Base-by-base conservation (phyloP, 1,140 invertebrate genomes). In the Drosophila obscura region DNA sequence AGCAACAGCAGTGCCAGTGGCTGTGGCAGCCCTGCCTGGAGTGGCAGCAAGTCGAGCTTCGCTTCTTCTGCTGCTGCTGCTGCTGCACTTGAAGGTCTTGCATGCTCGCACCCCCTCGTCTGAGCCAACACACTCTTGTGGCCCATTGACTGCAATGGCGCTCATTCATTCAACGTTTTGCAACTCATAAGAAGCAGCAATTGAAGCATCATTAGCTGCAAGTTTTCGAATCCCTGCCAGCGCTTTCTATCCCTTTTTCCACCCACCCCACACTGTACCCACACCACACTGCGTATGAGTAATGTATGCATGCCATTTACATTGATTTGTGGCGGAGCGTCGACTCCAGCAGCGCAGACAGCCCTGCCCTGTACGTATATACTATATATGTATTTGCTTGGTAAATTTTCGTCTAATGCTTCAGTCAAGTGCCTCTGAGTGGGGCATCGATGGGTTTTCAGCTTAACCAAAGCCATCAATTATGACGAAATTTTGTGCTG, bases 141-240 rank as follows among this genome's bases (percentile, higher is more conserved):
- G 35, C 35, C 72, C 83, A 82, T 81, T 88, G 71, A 88, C 76
- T 87, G 80, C 83, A 82, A 88, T 87, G 83, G 58, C 53, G 82
- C 66, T 76, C 82, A 88, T 87, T 87, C 82, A 87, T 87, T 87
- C 82, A 82, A 87, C 82, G 71, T 87, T 87, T 87, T 87, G 82
- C 82, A 87, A 79, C 83, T 87, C 83, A 76, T 75, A 88, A 88
- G 82, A 82, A 85, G 66, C 83, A 87, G 83, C 82, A 73, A 87
- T 87, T 87, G 82, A 87, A 87, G 82, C 78, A 88, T 87, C 82
- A 87, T 87, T 87, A 87, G 82, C 82, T 87, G 83, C 82, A 88
- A 79, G 82, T 85, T 87, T 72, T 73, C 44, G 57, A 68, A 49
- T 61, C 46, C 46, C 44, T 65, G 44, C 45, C 61, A 64, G 55